Evolutionary conservation across 1,140 invertebrate species (phyloP).

Genomic region (Periplaneta americana): DNA sequence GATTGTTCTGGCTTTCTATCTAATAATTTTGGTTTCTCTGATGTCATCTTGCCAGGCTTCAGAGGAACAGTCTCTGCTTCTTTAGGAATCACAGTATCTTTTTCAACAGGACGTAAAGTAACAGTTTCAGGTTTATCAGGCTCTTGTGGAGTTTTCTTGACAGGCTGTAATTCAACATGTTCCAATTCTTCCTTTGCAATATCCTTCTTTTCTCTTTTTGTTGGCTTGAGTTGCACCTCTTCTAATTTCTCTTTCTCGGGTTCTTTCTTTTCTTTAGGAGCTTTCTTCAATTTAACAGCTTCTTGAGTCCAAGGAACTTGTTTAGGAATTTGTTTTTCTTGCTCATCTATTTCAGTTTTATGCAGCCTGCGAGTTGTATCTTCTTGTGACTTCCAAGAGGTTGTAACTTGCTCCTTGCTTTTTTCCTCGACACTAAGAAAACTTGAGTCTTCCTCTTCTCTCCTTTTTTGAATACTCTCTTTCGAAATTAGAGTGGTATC

Average conservation of each 20-base stretch:
- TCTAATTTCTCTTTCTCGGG: constrained; percentile 27
- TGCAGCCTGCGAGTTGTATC: not conserved
- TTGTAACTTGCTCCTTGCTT: not conserved
- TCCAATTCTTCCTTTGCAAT: constrained; percentile 26
- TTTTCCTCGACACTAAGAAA: not conserved
- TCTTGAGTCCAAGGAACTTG: constrained; percentile 27
- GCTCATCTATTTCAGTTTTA: not conserved
- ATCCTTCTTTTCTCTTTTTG: constrained; percentile 22
- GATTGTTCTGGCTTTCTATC: constrained; percentile 25
- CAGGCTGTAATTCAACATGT: constrained; percentile 26
- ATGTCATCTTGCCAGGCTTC: not conserved
- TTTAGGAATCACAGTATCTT: not conserved
- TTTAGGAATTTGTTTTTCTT: not conserved
- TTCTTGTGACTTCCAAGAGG: not conserved
- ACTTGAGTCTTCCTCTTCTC: constrained; percentile 1
- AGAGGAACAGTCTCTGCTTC: not conserved
- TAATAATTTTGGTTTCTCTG: not conserved
- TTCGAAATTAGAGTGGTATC: not conserved
- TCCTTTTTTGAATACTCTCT: not conserved
- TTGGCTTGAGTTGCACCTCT: constrained; percentile 29
- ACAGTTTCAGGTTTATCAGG: constrained; percentile 15
- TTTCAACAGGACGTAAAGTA: not conserved
- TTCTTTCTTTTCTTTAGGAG: constrained; percentile 23
- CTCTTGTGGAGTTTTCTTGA: constrained; percentile 27
- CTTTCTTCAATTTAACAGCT: constrained; percentile 23